Percentiles rank a stretch among this genome's conserved stretches.
Conservation (phyloP, 2,888 invertebrate species). For the Drosophila monieri region DNA sequence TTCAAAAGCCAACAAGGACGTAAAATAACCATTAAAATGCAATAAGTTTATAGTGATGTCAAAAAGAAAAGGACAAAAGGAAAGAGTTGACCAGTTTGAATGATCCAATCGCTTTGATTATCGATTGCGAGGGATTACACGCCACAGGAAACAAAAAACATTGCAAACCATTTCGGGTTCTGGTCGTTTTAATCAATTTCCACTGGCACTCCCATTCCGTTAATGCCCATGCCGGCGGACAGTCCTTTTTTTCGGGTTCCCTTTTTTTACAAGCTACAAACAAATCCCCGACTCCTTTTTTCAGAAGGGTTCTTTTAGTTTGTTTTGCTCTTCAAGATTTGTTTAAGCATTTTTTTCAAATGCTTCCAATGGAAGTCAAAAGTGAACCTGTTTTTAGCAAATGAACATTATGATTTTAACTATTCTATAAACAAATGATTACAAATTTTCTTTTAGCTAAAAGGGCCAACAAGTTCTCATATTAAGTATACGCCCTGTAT, state of each 20-base stretch:
- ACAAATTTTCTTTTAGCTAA: background rate
- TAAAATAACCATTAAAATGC: slow-evolving; percentile 47
- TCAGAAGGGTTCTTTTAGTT: slow-evolving; percentile 26
- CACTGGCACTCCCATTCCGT: slow-evolving; percentile 40
- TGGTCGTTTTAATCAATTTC: slow-evolving; percentile 77
- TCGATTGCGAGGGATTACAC: slow-evolving; percentile 51
- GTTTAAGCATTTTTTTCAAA: slow-evolving; percentile 23
- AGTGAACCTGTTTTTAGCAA: background rate
- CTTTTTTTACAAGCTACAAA: slow-evolving; percentile 28
- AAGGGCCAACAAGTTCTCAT: background rate
- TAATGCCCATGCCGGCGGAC: slow-evolving; percentile 37
- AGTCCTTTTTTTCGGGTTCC: slow-evolving; percentile 52
- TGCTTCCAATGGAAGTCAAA: background rate
- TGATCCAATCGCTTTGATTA: slow-evolving; percentile 46
- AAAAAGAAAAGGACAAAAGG: slow-evolving; percentile 16
- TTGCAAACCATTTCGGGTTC: slow-evolving; percentile 34
- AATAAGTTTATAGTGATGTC: slow-evolving; percentile 22
- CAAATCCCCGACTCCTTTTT: slow-evolving; percentile 22
- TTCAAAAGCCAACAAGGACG: slow-evolving; percentile 30
- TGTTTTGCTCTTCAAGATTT: slow-evolving; percentile 30
- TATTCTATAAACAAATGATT: background rate
- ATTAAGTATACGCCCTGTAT: slow-evolving; percentile 11
- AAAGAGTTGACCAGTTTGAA: slow-evolving; percentile 37
- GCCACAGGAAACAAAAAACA: slow-evolving; percentile 39
- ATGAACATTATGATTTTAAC: background rate